phyloP scores from a whole-genome alignment of 1,140 invertebrate genomes.

The Harlomillsia oculata region DNA sequence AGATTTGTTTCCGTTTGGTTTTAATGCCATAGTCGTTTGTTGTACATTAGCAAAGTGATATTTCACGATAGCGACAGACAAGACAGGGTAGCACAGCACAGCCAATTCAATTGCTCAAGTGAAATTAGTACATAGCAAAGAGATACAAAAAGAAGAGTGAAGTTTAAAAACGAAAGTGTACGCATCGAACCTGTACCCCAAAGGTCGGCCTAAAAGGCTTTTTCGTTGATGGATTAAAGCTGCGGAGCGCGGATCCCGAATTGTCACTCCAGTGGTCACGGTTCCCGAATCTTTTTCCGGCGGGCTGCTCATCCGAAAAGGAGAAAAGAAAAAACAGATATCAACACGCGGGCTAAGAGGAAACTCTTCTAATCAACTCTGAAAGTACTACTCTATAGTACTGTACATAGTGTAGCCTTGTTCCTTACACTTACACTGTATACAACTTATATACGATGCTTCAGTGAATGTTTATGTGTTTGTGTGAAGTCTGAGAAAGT shows the following conservation, averaged over 20 bases:
- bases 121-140: no score
- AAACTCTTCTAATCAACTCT: background rate
- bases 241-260: conserved; percentile 19
- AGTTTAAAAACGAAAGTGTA: background rate
- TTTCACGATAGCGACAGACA: no score
- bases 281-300: conserved; percentile 29
- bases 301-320: conserved; percentile 22
- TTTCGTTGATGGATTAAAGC: conserved; percentile 34
- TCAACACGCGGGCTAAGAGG: background rate
- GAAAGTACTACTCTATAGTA: no score
- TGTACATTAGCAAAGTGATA: no score
- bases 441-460: no score
- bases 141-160: background rate
- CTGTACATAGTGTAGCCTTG: no score
- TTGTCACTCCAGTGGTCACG: conserved; percentile 16
- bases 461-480: no score
- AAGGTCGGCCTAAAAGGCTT: conserved; percentile 34
- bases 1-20: no score
- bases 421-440: no score
- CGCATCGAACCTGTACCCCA: conserved; percentile 29
- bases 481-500: background rate
- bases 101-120: no score
- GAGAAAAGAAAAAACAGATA: background rate
- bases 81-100: no score
- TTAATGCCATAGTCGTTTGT: no score